Base-by-base conservation (phyloP, 2,113 vertebrate genomes). In the Anser cygnoides region DNA sequence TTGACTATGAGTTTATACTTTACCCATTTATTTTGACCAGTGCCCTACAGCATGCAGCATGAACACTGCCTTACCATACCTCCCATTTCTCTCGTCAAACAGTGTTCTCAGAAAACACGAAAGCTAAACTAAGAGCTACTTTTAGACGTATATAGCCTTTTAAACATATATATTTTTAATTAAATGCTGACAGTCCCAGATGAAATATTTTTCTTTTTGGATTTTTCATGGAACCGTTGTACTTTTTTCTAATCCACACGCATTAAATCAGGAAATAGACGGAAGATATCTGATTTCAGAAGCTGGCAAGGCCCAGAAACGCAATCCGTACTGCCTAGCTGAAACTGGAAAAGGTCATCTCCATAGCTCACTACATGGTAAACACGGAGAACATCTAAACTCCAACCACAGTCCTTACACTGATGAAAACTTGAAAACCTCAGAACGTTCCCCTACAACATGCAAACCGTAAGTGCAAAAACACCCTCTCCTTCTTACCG, bases 301-400 rank as follows among this genome's bases (percentile, higher is more conserved):
- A 91, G 78, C 61, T 95, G 88, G 92, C 95, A 43, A 85, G 46
- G 76, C 92, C 77, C 90, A 97, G 95, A 97, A 97, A 96, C 0
- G 91, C 94, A 96, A 97, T 80, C 84, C 29, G 43, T 68, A 95
- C 68, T 76, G 71, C 79, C 28, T 93, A 70, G 89, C 61, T 87
- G 79, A 85, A 96, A 84, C 94, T 80, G 84, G 84, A 97, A 97
- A 97, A 95, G 90, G 87, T 93, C 88, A 93, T 96, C 92, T 97
- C 94, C 96, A 96, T 84, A 92, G 91, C 91, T 95, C 90, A 87
- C 62, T 86, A 66, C 62, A 83, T 75, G 88, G 95, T 93, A 92
- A 97, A 96, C 95, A 97, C 18, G 0, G 84, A 90, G 92, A 87
- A 73, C 76, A 89, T 94, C 91, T 80, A 76, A 91, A 57, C 95